phyloP scores from a whole-genome alignment of 2,113 vertebrate genomes.

The Galeopterus variegatus region DNA sequence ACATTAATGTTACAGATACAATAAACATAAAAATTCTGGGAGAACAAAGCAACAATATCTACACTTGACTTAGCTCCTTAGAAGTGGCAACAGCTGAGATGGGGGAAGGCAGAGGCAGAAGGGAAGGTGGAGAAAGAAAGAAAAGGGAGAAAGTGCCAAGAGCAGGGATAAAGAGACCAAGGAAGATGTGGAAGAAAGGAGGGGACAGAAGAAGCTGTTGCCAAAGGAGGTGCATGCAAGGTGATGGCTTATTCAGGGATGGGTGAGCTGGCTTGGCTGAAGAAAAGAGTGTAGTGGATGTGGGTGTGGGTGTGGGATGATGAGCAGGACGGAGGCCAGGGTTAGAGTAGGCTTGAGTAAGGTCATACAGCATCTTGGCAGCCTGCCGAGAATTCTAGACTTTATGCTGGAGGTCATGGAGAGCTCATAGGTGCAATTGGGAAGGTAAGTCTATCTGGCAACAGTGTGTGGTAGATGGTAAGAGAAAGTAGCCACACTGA shows the following conservation, averaged over 20 bases:
- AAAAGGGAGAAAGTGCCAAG: not conserved
- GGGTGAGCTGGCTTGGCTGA: not conserved
- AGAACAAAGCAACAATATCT: not conserved
- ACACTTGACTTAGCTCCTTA: not conserved
- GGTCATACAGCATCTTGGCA: accelerated
- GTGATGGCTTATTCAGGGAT: not conserved
- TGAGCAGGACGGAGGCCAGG: not conserved
- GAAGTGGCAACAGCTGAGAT: not conserved
- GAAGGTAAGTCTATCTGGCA: too few species aligned
- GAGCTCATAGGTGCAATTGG: not conserved
- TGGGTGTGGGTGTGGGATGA: too few species aligned
- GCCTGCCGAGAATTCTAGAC: not conserved
- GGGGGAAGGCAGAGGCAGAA: not conserved
- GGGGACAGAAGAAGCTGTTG: not conserved
- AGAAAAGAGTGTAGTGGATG: not conserved
- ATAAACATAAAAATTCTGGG: not conserved
- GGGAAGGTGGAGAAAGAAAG: not conserved
- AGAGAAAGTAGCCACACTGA: not conserved
- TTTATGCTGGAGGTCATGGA: not conserved
- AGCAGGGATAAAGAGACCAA: not conserved
- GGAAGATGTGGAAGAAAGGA: not conserved
- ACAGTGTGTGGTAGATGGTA: too few species aligned
- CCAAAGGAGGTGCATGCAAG: not conserved
- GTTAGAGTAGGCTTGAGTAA: not conserved
- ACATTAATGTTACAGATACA: not conserved